These are phyloP conservation scores for Medauroidea extradentata DNA, from an alignment of 1,140 invertebrate genomes.

Conservation along the genomic window DNA sequence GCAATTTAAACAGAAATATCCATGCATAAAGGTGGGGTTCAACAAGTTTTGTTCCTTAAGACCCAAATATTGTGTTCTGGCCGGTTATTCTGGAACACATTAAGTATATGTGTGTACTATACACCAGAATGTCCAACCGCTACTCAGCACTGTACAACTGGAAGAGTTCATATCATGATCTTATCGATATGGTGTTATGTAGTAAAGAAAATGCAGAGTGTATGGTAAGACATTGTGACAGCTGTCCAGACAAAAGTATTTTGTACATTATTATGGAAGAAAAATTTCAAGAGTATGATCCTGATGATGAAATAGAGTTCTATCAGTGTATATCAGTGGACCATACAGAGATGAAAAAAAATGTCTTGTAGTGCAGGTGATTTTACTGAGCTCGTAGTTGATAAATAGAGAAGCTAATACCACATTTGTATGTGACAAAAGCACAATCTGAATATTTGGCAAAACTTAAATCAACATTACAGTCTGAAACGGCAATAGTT, in stretches of 20 bases:
- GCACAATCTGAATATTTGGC: slow-evolving; percentile 1
- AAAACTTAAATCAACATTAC: background rate
- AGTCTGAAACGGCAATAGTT: slow-evolving; percentile 6
- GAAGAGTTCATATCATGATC: slow-evolving; percentile 16
- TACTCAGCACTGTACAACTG: slow-evolving; percentile 8
- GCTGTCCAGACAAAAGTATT: slow-evolving; percentile 10
- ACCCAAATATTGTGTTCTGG: slow-evolving; percentile 17
- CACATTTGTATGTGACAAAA: background rate
- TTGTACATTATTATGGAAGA: slow-evolving; percentile 1
- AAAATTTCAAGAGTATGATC: slow-evolving; percentile 5
- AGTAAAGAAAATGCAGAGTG: background rate
- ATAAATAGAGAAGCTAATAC: too few species aligned
- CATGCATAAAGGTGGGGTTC: slow-evolving; percentile 2
- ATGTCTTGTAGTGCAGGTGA: background rate
- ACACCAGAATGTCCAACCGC: slow-evolving; percentile 15
- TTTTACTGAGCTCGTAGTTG: background rate
- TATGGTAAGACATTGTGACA: slow-evolving; percentile 14
- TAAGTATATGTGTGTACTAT: slow-evolving; percentile 14
- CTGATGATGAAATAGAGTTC: background rate
- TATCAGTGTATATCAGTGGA: slow-evolving; percentile 6
- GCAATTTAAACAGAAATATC: slow-evolving; percentile 7
- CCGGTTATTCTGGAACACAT: slow-evolving; percentile 10
- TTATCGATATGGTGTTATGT: slow-evolving; percentile 12
- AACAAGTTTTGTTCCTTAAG: slow-evolving; percentile 13
- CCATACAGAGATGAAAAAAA: background rate